Conservation (phyloP, 2,113 vertebrate species). For the Pseudorasbora parva region DNA sequence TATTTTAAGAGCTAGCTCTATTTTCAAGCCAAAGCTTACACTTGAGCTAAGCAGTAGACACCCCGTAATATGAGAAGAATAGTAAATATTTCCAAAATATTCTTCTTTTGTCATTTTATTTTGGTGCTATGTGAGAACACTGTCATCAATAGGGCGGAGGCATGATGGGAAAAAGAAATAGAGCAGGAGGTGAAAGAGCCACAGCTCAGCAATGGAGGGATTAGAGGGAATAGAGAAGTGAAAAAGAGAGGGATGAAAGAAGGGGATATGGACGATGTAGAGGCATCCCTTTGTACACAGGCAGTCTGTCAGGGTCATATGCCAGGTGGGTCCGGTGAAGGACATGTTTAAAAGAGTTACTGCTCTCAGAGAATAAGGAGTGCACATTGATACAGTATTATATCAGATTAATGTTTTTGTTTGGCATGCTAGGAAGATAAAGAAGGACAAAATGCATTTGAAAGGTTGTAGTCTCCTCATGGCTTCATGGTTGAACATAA, state of each 20-base stretch:
- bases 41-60: background rate
- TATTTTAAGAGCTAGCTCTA: background rate
- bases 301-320: slow-evolving; percentile 19
- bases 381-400: slow-evolving; percentile 14
- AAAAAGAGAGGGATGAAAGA: slow-evolving; percentile 6
- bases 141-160: slow-evolving; percentile 3
- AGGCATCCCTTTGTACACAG: slow-evolving; percentile 7
- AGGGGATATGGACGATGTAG: background rate
- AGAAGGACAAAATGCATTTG: background rate
- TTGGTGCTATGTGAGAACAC: slow-evolving; percentile 21
- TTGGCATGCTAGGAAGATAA: background rate
- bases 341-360: slow-evolving; percentile 19
- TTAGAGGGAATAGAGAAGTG: slow-evolving; percentile 16
- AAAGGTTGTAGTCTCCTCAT: background rate
- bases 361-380: background rate
- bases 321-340: slow-evolving; percentile 6
- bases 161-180: background rate
- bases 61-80: background rate
- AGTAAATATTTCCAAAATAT: background rate
- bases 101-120: background rate
- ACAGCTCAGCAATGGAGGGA: slow-evolving; percentile 45
- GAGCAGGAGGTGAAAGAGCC: background rate
- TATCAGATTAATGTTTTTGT: slow-evolving; percentile 3
- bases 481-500: background rate
- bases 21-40: background rate